phyloP scores from a whole-genome alignment of 92 coral and sea anemone species.

The Nematostella vectensis region DNA sequence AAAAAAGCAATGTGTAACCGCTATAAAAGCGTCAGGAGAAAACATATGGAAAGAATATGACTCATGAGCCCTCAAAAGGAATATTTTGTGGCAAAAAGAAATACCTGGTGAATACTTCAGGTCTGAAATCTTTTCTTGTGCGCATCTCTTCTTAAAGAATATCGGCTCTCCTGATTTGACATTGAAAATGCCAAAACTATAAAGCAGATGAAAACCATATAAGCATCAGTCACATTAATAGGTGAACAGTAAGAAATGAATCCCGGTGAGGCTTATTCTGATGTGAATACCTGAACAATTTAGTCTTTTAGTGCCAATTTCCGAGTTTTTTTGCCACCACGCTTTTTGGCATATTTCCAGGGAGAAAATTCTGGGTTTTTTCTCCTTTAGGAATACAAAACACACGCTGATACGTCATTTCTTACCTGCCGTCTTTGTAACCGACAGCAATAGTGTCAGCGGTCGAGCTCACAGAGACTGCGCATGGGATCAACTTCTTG shows the following conservation, averaged over 20 bases:
- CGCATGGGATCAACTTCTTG: background rate
- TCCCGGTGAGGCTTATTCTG: too few relatives aligned
- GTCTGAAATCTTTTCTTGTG: constrained; percentile 68
- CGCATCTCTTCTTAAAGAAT: constrained; percentile 32
- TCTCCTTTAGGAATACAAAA: background rate
- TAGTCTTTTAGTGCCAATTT: too few relatives aligned
- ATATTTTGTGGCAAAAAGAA: background rate
- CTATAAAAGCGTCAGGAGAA: too few relatives aligned
- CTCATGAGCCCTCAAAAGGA: background rate
- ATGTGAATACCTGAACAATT: too few relatives aligned
- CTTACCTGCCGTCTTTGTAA: constrained; percentile 64
- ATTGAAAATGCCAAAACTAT: constrained; percentile 49
- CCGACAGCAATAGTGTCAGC: constrained; percentile 48
- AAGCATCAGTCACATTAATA: too few relatives aligned
- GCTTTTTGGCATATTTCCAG: too few relatives aligned
- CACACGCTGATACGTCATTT: background rate
- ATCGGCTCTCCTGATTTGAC: constrained; percentile 35
- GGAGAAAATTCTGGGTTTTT: too few relatives aligned
- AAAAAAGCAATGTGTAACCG: too few relatives aligned
- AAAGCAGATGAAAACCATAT: too few relatives aligned
- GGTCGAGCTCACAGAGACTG: constrained; percentile 44
- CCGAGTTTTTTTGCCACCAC: too few relatives aligned
- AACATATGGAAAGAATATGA: background rate
- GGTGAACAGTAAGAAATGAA: too few relatives aligned
- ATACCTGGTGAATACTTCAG: constrained; percentile 73